Evolutionary conservation across 2,113 vertebrate genomes (phyloP).

Genomic region (Spilogale gracilis): DNA sequence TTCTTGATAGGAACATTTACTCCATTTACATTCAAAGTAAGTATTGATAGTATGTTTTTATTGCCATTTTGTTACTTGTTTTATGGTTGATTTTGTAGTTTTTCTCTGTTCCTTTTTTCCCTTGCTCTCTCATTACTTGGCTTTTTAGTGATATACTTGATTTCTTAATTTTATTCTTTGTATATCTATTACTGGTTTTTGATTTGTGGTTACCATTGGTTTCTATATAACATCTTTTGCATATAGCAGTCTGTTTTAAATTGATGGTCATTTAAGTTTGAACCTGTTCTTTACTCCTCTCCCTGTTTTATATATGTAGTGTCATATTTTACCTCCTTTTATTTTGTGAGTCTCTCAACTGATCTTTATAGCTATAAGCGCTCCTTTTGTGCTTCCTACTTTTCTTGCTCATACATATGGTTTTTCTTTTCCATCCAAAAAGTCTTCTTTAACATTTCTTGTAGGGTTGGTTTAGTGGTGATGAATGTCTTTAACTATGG

Average conservation of each 20-base stretch:
- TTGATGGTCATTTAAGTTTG: background rate
- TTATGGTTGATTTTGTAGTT: background rate
- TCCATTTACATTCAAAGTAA: background rate
- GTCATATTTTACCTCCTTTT: background rate
- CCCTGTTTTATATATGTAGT: background rate
- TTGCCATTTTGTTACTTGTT: background rate
- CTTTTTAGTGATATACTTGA: background rate
- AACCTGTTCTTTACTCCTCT: background rate
- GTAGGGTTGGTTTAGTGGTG: background rate
- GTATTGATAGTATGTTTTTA: background rate
- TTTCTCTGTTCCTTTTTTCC: background rate
- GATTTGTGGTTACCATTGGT: background rate
- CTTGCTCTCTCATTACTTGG: background rate
- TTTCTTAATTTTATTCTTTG: background rate
- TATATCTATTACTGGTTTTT: background rate
- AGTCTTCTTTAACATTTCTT: background rate
- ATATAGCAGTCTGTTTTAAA: background rate
- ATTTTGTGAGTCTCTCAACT: background rate
- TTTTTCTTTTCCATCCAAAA: background rate
- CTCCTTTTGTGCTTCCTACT: background rate
- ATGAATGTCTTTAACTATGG: background rate
- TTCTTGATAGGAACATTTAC: background rate
- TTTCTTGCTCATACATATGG: background rate
- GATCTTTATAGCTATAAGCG: background rate
- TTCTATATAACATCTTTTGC: background rate